A percentile compares a stretch with the other conserved stretches of the same genome.
Conservation (phyloP, 1,140 invertebrate genomes). For the Bursaphelenchus mucronatus region DNA sequence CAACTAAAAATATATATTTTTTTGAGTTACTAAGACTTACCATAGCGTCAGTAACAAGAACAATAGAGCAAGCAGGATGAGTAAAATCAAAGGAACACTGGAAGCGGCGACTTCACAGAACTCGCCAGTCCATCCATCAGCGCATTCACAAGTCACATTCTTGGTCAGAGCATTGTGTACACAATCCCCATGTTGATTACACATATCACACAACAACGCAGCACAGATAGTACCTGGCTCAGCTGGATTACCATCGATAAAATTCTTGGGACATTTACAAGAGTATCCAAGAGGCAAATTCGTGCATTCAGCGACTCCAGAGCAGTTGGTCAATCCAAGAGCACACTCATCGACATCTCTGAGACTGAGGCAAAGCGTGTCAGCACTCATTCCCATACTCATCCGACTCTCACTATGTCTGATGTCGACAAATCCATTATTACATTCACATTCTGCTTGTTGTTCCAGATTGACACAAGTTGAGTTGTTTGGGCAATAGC, state of each 20-base stretch:
- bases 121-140: conserved; percentile 54
- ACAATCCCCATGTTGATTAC: conserved; percentile 56
- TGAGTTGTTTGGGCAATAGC: conserved; percentile 47
- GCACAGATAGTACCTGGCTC: conserved; percentile 50
- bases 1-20: conserved; percentile 41
- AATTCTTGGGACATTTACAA: conserved; percentile 54
- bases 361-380: conserved; percentile 48
- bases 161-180: conserved; percentile 55
- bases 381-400: conserved; percentile 46
- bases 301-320: conserved; percentile 54
- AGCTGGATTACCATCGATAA: conserved; percentile 58
- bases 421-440: conserved; percentile 56
- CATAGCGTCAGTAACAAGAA: conserved; percentile 55
- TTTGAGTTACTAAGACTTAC: conserved; percentile 31
- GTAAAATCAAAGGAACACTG: conserved; percentile 44
- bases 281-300: conserved; percentile 49
- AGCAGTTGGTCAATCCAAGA: conserved; percentile 58
- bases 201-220: conserved; percentile 58
- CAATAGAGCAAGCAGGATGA: conserved; percentile 54
- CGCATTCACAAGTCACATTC: conserved; percentile 58
- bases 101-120: conserved; percentile 57
- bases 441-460: conserved; percentile 57
- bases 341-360: conserved; percentile 56
- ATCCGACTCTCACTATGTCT: conserved; percentile 48
- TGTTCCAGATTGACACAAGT: conserved; percentile 58